Evolutionary conservation across 2,113 vertebrate species (phyloP), one percentile per base, ranked within the genome.

Genomic region (Nycticryphes semicollaris): DNA sequence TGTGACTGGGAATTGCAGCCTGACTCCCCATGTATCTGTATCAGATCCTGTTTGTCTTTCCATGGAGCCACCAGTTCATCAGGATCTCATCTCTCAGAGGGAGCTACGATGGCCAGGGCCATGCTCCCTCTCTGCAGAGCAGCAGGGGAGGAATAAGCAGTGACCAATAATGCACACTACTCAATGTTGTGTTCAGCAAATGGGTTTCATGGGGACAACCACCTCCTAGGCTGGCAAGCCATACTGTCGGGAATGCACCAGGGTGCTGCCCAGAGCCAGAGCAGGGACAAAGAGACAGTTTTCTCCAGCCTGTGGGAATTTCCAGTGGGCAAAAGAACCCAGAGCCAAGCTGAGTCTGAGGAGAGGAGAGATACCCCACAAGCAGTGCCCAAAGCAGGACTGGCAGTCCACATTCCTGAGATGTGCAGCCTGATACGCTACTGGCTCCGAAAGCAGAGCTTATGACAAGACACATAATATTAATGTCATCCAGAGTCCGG

Each of bases 401-500:
- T 60, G 89, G 69, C 84, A 93, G 66, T 14, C 53, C 66, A 48
- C 81, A 53, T 93, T 94, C 95, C 87, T 87, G 62, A 93, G 93
- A 89, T 2, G 0, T 41, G 51, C 74, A 87, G 94, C 77, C 62
- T 84, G 77, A 68, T 68, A 67, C 0, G 0, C 35, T 66, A 89
- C 87, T 84, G 89, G 77, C 73, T 96, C 60, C 0, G 0, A 78
- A 84, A 75, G 74, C 74, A 89, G 77, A 64, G 74, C 48, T 93
- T 93, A 89, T 30, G 94, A 96, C 94, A 93, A 87, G 87, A 95
- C 67, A 72, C 48, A 62, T 39, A 81, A 64, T 73, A 89, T 79
- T 76, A 84, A 89, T 76, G 84, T 93, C 93, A 97, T 94, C 91
- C 81, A 91, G 62, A 95, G 91, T 54, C 89, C 20, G 25, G 50